A percentile compares a stretch with the other conserved stretches of the same genome.
Evolutionary conservation across 1,140 invertebrate genomes (phyloP).

Genomic region (Armadillidium nasatum): DNA sequence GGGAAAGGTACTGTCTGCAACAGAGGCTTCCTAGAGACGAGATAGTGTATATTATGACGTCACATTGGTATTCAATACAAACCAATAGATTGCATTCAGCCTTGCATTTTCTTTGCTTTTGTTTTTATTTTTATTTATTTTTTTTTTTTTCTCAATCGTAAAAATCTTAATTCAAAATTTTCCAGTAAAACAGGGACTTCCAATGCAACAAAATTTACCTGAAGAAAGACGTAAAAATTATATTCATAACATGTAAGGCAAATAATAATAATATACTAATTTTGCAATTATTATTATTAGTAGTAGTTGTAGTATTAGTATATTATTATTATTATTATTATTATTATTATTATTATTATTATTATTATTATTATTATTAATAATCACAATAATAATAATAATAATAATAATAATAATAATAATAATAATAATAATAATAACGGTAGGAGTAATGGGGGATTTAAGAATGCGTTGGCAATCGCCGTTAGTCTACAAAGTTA

Average conservation of each 20-base stretch:
- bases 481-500: slow-evolving; percentile 8
- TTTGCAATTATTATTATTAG: background rate
- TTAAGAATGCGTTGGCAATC: slow-evolving; percentile 7
- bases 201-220: no score
- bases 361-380: background rate
- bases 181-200: no score
- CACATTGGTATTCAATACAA: slow-evolving; percentile 9
- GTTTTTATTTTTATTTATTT: no score
- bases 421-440: background rate
- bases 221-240: no score
- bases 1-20: slow-evolving; percentile 5
- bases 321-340: background rate
- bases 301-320: background rate
- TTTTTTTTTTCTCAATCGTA: no score
- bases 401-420: background rate
- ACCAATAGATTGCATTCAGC: background rate
- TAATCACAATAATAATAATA: background rate
- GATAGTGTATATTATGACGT: slow-evolving; percentile 2
- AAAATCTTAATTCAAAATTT: no score
- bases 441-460: background rate
- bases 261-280: background rate
- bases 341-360: background rate
- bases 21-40: slow-evolving; percentile 3
- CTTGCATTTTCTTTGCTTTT: background rate
- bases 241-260: no score